Conservation (phyloP, 1,140 invertebrate genomes). For the Sesamia nonagrioides region DNA sequence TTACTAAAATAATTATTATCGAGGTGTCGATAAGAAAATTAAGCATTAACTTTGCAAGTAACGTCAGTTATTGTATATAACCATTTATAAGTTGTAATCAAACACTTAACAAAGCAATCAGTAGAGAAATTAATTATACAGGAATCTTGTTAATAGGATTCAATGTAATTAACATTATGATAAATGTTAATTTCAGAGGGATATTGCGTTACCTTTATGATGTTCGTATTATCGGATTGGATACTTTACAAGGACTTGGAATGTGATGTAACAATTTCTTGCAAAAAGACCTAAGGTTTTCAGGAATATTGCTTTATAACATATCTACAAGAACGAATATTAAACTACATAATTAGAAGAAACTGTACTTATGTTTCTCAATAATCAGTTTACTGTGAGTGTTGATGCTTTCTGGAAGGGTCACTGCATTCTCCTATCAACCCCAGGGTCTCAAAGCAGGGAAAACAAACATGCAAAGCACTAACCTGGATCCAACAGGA, state of each 20-base stretch:
- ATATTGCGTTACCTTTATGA: slow-evolving; percentile 10
- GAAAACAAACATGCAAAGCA: no score
- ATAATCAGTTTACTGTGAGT: no score
- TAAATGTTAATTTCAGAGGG: slow-evolving; percentile 25
- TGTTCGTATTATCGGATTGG: slow-evolving; percentile 13
- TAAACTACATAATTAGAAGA: no score
- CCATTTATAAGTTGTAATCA: slow-evolving; percentile 2
- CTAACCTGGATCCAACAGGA: no score
- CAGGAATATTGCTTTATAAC: no score
- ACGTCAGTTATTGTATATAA: slow-evolving; percentile 5
- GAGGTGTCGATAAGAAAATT: slow-evolving; percentile 13
- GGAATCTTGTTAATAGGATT: slow-evolving; percentile 28
- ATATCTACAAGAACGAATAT: no score
- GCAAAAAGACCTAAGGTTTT: no score
- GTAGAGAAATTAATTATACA: slow-evolving; percentile 24
- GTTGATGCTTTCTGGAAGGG: no score
- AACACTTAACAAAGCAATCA: slow-evolving; percentile 14
- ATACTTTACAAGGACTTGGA: background rate
- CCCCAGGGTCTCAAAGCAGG: no score
- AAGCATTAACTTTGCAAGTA: background rate
- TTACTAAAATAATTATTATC: slow-evolving; percentile 13
- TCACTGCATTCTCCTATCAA: no score
- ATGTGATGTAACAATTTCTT: no score
- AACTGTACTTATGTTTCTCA: no score
- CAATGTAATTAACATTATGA: slow-evolving; percentile 23